Evolutionary conservation across 2,113 vertebrate genomes (phyloP).

Genomic region (Hippotragus niger): DNA sequence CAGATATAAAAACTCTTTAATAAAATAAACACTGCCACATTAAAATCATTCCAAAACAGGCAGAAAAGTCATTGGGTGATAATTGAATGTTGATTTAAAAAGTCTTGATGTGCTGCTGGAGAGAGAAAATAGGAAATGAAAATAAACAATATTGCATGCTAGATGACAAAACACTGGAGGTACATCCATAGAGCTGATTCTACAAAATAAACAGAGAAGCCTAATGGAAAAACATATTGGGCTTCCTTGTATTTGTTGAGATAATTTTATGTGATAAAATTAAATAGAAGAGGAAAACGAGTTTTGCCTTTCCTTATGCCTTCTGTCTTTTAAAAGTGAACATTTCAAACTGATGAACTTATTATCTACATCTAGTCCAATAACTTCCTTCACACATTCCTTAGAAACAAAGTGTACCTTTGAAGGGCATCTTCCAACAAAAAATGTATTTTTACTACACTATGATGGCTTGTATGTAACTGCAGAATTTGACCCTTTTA

Average conservation of each 20-base stretch:
- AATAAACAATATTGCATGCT: conserved; percentile 40
- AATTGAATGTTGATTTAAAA: conserved; percentile 67
- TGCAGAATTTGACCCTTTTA: neutral
- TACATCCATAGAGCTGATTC: conserved; percentile 50
- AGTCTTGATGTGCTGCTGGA: conserved; percentile 31
- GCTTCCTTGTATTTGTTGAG: conserved; percentile 65
- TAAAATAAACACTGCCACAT: conserved; percentile 42
- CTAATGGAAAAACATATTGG: conserved; percentile 72
- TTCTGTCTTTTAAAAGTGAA: conserved; percentile 74
- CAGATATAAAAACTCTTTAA: conserved; percentile 51
- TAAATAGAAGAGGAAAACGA: conserved; percentile 77
- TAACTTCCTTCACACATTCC: conserved; percentile 7
- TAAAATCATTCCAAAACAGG: conserved; percentile 54
- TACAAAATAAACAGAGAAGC: conserved; percentile 75
- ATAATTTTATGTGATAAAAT: conserved; percentile 76
- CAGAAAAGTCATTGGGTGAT: conserved; percentile 46
- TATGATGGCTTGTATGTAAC: neutral
- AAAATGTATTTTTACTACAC: neutral
- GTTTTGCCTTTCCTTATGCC: conserved; percentile 67
- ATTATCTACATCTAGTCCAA: neutral
- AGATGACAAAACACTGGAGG: conserved; percentile 50
- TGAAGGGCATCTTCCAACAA: neutral
- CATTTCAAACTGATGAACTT: conserved; percentile 62
- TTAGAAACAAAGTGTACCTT: conserved; percentile 35
- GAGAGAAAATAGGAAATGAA: conserved; percentile 51